Percentiles rank a stretch among this genome's conserved stretches.
Conservation (phyloP, 2,113 vertebrate genomes). For the Craseonycteris thonglongyai region DNA sequence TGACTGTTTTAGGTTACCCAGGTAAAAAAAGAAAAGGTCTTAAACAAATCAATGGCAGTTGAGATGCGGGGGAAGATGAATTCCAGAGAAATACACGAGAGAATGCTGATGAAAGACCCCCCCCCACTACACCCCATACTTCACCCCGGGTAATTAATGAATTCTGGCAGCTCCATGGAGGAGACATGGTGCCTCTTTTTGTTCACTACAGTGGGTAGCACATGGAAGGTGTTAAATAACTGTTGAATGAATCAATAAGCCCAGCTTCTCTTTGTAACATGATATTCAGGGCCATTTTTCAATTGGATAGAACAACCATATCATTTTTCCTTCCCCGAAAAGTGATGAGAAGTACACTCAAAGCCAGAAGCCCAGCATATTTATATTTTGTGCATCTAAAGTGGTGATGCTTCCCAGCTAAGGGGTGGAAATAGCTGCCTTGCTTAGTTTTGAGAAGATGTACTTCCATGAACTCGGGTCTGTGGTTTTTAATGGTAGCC, state of each 20-base stretch:
- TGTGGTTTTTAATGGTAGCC: background rate
- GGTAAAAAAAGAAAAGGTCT: background rate
- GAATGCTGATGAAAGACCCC: background rate
- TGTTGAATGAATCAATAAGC: background rate
- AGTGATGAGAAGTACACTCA: background rate
- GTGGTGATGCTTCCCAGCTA: background rate
- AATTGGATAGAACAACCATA: background rate
- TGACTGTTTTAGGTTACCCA: background rate
- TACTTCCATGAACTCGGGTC: background rate
- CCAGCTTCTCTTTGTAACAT: background rate
- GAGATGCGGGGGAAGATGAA: background rate
- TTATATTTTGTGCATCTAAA: background rate
- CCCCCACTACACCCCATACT: rapidly evolving
- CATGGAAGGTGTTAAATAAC: background rate
- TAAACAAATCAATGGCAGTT: background rate
- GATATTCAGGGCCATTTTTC: background rate
- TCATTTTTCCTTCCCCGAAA: background rate
- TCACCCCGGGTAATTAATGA: background rate
- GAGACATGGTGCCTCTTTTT: background rate
- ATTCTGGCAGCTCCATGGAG: background rate
- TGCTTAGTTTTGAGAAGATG: background rate
- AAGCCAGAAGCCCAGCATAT: background rate
- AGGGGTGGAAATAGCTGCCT: background rate
- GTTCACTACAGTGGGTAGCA: background rate
- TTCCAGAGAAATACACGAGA: background rate